Conservation (phyloP, 2,888 invertebrate species). For the Rhabditoides inermis region DNA sequence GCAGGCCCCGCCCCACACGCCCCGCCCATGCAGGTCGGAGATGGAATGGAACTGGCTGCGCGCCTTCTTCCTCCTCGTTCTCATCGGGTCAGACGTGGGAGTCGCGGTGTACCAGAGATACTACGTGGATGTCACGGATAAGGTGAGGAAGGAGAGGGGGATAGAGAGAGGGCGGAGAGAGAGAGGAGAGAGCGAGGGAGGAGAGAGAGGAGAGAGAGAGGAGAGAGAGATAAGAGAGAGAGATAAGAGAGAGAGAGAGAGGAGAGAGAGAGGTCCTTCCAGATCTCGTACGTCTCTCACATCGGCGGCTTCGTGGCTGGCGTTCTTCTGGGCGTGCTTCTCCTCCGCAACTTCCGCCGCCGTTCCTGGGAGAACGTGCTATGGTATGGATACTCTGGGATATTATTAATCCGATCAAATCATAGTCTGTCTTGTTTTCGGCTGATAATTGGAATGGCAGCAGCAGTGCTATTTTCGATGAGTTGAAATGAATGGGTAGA, state of each 20-base stretch:
- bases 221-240: too few species aligned
- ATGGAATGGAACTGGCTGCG: conserved; percentile 88
- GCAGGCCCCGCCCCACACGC: not conserved
- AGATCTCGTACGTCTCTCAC: conserved; percentile 89
- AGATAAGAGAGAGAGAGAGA: too few species aligned
- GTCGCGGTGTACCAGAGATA: conserved; percentile 84
- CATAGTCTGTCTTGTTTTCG: too few species aligned
- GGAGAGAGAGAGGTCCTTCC: conserved; percentile 10
- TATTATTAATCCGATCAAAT: too few species aligned
- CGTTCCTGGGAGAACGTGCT: conserved; percentile 69
- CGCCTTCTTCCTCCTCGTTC: conserved; percentile 70
- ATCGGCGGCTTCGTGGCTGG: conserved; percentile 83
- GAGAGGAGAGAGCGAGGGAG: too few species aligned
- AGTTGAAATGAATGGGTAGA: too few species aligned
- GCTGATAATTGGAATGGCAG: too few species aligned
- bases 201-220: too few species aligned
- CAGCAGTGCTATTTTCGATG: conserved; percentile 2
- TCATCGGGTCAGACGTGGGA: conserved; percentile 76
- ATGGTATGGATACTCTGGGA: too few species aligned
- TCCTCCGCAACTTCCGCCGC: conserved; percentile 67
- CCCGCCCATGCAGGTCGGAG: conserved; percentile 71
- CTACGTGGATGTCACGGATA: conserved; percentile 57
- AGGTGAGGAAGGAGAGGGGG: too few species aligned
- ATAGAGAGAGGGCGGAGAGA: too few species aligned
- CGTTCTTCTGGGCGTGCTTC: conserved; percentile 71